These are phyloP conservation scores for Desmophyllum pertusum DNA, from an alignment of 92 coral and sea anemone species.

Conservation along the genomic window DNA sequence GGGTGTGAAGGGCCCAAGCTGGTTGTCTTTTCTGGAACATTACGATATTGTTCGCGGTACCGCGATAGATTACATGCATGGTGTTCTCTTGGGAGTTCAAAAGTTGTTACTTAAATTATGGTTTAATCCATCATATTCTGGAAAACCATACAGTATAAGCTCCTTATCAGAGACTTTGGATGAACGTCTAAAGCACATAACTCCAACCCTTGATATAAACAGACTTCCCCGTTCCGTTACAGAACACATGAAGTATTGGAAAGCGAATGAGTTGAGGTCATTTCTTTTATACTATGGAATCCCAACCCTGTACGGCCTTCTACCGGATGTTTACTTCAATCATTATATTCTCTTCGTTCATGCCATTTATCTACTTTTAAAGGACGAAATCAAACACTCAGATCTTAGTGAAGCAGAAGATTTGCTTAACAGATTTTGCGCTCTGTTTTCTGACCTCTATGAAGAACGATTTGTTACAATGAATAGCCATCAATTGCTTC, in stretches of 20 bases:
- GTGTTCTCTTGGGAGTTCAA: conserved; percentile 19
- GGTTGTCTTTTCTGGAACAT: too few relatives aligned
- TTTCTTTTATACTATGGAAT: conserved; percentile 47
- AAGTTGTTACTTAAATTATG: conserved; percentile 43
- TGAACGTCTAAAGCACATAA: conserved; percentile 37
- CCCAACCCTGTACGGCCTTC: conserved; percentile 34
- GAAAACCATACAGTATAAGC: too few relatives aligned
- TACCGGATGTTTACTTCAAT: too few relatives aligned
- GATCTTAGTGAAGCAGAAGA: conserved; percentile 27
- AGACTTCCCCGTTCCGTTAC: conserved; percentile 44
- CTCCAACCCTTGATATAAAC: too few relatives aligned
- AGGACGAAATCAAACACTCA: conserved; percentile 19
- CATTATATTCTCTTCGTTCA: too few relatives aligned
- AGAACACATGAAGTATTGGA: conserved; percentile 41
- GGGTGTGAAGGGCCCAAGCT: too few relatives aligned
- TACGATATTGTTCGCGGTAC: conserved; percentile 47
- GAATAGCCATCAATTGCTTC: conserved; percentile 60
- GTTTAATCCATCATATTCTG: conserved; percentile 3
- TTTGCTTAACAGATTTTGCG: conserved; percentile 31
- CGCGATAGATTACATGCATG: conserved; percentile 54
- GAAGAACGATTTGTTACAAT: conserved; percentile 43
- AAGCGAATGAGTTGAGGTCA: conserved; percentile 52
- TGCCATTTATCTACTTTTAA: too few relatives aligned
- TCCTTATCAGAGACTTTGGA: neutral
- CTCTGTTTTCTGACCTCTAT: conserved; percentile 24